Conservation (phyloP, 2,797 vertebrate genomes). For the Netta rufina region DNA sequence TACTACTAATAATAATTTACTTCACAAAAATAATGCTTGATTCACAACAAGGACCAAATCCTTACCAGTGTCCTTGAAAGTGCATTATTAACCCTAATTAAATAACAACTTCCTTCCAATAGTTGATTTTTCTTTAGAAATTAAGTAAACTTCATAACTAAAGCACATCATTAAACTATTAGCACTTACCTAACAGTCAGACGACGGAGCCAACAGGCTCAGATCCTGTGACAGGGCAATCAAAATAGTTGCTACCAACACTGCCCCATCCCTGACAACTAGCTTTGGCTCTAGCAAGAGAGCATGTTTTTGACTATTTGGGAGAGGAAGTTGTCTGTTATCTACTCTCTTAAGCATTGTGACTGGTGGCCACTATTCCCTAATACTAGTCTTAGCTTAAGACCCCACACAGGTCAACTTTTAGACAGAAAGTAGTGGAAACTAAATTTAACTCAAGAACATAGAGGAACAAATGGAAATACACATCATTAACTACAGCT, state of each 20-base stretch:
- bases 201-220: background rate
- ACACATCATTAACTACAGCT: too few relatives aligned
- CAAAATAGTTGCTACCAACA: background rate
- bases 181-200: conserved; percentile 1
- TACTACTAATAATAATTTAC: background rate
- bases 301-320: background rate
- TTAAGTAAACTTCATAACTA: background rate
- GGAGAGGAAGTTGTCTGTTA: background rate
- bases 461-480: background rate
- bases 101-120: background rate
- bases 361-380: background rate
- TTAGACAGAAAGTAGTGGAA: background rate
- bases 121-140: background rate
- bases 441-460: background rate
- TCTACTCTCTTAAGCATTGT: fast-evolving
- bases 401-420: background rate
- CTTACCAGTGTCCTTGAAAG: background rate
- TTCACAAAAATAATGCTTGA: background rate
- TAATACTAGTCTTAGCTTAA: background rate
- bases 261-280: background rate
- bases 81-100: background rate
- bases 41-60: background rate
- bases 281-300: background rate
- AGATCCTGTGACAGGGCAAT: background rate
- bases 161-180: background rate